phyloP scores from a whole-genome alignment of 1,140 invertebrate species.

The Drosophila pandora region DNA sequence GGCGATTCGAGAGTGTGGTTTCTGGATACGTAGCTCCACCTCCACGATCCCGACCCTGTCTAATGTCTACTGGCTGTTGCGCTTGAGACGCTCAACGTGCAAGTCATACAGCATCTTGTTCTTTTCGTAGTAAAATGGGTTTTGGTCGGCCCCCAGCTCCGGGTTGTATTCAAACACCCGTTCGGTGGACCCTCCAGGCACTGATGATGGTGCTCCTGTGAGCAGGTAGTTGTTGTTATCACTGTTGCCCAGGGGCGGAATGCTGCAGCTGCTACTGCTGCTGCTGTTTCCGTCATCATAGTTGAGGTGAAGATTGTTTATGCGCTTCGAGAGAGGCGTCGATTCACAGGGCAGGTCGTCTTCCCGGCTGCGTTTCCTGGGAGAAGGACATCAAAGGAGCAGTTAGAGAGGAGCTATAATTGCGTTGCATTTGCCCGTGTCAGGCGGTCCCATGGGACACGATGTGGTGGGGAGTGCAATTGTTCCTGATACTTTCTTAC shows the following conservation, averaged over 20 bases:
- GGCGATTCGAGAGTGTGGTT: conserved; percentile 1
- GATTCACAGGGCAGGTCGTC: conserved; percentile 76
- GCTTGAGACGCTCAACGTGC: conserved; percentile 73
- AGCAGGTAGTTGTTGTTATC: conserved; percentile 53
- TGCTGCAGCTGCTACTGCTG: conserved; percentile 68
- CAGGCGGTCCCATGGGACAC: too few relatives aligned
- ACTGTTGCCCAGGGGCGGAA: conserved; percentile 49
- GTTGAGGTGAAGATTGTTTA: conserved; percentile 79
- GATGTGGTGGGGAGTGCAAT: neutral
- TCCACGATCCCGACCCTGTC: neutral
- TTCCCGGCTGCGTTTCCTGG: conserved; percentile 81
- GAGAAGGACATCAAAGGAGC: neutral
- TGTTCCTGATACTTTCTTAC: conserved; percentile 16
- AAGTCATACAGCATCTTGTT: conserved; percentile 82
- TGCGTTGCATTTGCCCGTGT: conserved; percentile 2
- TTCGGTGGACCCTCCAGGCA: conserved; percentile 14
- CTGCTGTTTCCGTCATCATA: conserved; percentile 73
- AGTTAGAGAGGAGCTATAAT: neutral
- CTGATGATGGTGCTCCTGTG: neutral
- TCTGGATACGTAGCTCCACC: neutral
- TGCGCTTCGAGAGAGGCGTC: conserved; percentile 78
- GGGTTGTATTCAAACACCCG: conserved; percentile 66
- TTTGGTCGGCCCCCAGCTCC: conserved; percentile 69
- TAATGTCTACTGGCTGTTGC: conserved; percentile 54
- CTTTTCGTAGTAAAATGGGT: conserved; percentile 80